Evolutionary conservation across 1,140 invertebrate genomes (phyloP).

Genomic region (Camponotus vicinus): DNA sequence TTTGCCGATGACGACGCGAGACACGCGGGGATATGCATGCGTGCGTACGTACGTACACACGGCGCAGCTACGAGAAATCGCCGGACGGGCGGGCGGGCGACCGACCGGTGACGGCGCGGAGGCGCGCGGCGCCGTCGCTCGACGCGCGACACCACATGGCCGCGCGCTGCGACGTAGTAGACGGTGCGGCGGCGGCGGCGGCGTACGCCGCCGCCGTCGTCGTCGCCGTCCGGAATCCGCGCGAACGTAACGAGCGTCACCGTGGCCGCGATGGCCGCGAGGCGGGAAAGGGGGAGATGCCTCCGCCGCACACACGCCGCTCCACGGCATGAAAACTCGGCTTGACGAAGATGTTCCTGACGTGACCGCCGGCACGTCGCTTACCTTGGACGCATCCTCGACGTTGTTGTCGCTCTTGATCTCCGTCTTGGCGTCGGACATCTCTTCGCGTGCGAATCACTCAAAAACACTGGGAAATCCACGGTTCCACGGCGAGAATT

Average conservation of each 20-base stretch:
- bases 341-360: constrained; percentile 80
- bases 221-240: constrained; percentile 59
- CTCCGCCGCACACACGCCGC: constrained; percentile 73
- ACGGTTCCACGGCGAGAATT: constrained; percentile 79
- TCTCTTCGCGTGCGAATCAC: constrained; percentile 80
- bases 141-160: constrained; percentile 62
- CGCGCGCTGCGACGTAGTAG: neutral
- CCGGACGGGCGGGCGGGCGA: neutral
- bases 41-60: constrained; percentile 72
- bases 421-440: constrained; percentile 86
- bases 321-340: constrained; percentile 83
- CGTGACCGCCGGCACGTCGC: constrained; percentile 59
- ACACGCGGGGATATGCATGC: constrained; percentile 21
- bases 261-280: neutral
- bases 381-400: constrained; percentile 85
- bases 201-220: neutral
- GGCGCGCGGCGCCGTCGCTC: constrained; percentile 26
- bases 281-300: constrained; percentile 21
- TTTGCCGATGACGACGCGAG: constrained; percentile 79
- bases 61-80: constrained; percentile 78
- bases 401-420: constrained; percentile 86
- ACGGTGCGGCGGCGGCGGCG: too few species aligned
- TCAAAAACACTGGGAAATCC: constrained; percentile 84
- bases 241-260: constrained; percentile 67
- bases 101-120: neutral